Evolutionary conservation across 2,888 invertebrate species (phyloP).

Genomic region (Torymus auratus): DNA sequence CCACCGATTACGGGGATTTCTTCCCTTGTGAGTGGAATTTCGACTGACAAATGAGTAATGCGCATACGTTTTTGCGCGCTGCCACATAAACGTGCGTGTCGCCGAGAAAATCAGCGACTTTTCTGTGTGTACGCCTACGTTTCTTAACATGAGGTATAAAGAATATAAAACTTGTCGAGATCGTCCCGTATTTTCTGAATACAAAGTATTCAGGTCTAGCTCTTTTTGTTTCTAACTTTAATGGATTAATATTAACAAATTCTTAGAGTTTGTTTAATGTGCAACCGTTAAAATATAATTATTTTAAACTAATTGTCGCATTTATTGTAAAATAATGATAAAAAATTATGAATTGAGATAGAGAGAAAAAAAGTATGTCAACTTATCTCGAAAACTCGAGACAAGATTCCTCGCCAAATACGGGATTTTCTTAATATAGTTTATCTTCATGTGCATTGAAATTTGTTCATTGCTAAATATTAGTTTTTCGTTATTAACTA

Average conservation of each 20-base stretch:
- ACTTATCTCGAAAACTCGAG: too few species aligned
- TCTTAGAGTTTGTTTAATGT: too few species aligned
- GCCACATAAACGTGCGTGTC: background rate
- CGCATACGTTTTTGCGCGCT: background rate
- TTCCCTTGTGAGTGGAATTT: slow-evolving; percentile 51
- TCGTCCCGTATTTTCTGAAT: slow-evolving; percentile 9
- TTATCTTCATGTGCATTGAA: slow-evolving; percentile 30
- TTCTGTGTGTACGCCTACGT: slow-evolving; percentile 4
- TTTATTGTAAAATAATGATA: slow-evolving; percentile 7
- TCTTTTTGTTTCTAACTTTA: too few species aligned
- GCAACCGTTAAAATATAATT: too few species aligned
- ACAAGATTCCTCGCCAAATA: background rate
- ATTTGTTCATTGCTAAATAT: slow-evolving; percentile 22
- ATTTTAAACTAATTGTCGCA: too few species aligned
- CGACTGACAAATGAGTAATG: slow-evolving; percentile 9
- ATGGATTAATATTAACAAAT: too few species aligned
- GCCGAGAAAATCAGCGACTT: slow-evolving; percentile 3
- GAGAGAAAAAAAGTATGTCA: too few species aligned
- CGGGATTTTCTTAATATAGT: slow-evolving; percentile 20
- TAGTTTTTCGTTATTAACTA: slow-evolving; percentile 37
- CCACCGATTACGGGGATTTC: slow-evolving; percentile 38
- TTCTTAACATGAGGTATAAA: slow-evolving; percentile 21
- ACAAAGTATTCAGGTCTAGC: too few species aligned
- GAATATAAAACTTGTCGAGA: slow-evolving; percentile 11
- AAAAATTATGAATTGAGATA: background rate